Base-by-base conservation (phyloP, 2,888 invertebrate species). In the Hydroisotoma schaefferi region DNA sequence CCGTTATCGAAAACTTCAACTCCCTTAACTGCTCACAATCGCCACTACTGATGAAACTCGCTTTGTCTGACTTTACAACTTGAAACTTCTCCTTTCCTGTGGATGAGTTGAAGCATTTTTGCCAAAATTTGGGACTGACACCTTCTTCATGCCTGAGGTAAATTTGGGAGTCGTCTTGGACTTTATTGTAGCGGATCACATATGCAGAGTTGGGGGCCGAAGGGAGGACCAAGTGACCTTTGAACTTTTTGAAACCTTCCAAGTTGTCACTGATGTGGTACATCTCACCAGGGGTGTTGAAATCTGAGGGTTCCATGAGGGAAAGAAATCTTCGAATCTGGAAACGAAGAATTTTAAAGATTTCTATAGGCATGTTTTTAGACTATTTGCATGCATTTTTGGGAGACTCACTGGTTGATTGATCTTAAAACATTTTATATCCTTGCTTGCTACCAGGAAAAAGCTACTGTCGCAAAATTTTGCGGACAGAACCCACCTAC, bases 251-350 rank as follows among this genome's bases (percentile, higher is more conserved):
- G 26, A 52, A 52, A 20, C 4, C 10, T 4, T 29, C 52, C 3
- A 52, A 23, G 10, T 52, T 22, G 18, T 25, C 37, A 8, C 20
- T 33, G 38, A 52, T 37, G 23, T 52, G 23, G 2, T 33, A 20
- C 6, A 22, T 29, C 15, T 18, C 22, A 2, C 37, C 23, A n/a
- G n/a, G n/a, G 10, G 33, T 8, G 8, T 28, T 22, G 37, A 52
- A 10, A 20, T 37, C 52, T 37, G n/a, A 2, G 33, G 15, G 2
- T 12, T 52, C 15, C 52, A 37, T 37, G 4, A 52, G 33, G 5
- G 53, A 57, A n/a, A 49, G 33, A 33, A 61, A 54, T 15, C 61
- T 40, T 6, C 61, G 57, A 22, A 61, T 37, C 61, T 61, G 37
- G 29, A 29, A 52, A n/a, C 33, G 33, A 33, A 33, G 15, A 10